These are phyloP conservation scores for Trogon surrucura DNA, from an alignment of 2,113 vertebrate species.

Conservation along the genomic window DNA sequence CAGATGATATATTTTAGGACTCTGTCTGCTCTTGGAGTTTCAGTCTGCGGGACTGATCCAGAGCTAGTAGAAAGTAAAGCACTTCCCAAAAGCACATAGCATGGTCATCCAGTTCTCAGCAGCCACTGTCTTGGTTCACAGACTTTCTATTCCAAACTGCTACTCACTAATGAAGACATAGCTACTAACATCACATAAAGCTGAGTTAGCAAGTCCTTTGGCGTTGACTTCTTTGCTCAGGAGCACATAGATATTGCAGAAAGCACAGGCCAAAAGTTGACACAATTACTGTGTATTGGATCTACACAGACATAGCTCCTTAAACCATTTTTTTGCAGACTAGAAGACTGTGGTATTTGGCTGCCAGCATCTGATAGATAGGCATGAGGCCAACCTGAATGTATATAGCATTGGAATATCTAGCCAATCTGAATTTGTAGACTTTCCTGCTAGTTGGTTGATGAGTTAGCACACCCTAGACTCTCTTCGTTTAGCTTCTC, in stretches of 20 bases:
- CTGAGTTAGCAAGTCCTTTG: conserved; percentile 17
- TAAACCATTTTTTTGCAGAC: neutral
- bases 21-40: neutral
- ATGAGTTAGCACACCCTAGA: conserved; percentile 6
- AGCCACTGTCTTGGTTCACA: neutral
- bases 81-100: neutral
- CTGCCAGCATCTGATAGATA: neutral
- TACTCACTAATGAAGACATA: neutral
- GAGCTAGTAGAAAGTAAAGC: neutral
- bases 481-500: neutral
- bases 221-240: neutral
- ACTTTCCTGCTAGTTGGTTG: conserved; percentile 16
- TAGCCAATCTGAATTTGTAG: neutral
- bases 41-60: neutral
- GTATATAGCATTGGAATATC: neutral
- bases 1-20: neutral
- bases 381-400: neutral
- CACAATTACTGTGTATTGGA: neutral
- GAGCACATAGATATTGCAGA: neutral
- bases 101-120: neutral
- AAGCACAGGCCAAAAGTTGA: neutral
- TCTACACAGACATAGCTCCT: neutral
- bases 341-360: neutral
- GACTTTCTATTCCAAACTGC: neutral
- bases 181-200: neutral